Evolutionary conservation across 2,888 invertebrate species (phyloP).

Genomic region (Protodeltote pygarga): DNA sequence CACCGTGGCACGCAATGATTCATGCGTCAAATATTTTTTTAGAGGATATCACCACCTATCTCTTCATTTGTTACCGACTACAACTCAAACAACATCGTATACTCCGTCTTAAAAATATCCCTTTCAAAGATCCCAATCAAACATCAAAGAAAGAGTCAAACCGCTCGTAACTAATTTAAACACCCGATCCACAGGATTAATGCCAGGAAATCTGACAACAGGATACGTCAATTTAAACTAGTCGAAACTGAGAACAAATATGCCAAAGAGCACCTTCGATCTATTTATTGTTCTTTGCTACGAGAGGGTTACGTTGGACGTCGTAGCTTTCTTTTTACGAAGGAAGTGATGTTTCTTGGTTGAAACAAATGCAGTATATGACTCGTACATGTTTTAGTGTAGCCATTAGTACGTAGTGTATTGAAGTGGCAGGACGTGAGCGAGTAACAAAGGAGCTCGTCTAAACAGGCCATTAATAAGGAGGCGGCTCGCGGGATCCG

Average conservation of each 20-base stretch:
- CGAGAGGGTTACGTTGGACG: conserved; percentile 42
- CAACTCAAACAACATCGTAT: conserved; percentile 35
- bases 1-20: conserved; percentile 57
- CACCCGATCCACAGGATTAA: conserved; percentile 73
- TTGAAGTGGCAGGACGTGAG: conserved; percentile 79
- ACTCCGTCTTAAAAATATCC: conserved; percentile 53
- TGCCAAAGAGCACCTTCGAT: conserved; percentile 59
- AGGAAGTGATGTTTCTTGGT: conserved; percentile 15
- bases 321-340: conserved; percentile 56
- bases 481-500: conserved; percentile 78
- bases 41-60: conserved; percentile 27
- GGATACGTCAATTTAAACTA: conserved; percentile 84
- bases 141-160: conserved; percentile 69
- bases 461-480: conserved; percentile 86
- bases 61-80: conserved; percentile 34
- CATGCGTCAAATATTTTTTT: conserved; percentile 53
- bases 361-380: conserved; percentile 41
- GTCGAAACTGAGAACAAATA: conserved; percentile 72
- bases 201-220: conserved; percentile 81
- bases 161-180: conserved; percentile 72
- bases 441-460: conserved; percentile 83
- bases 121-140: conserved; percentile 58
- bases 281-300: conserved; percentile 60
- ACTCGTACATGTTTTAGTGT: conserved; percentile 46
- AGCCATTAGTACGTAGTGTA: conserved; percentile 54